Percentiles rank a stretch among this genome's conserved stretches.
phyloP scores from a whole-genome alignment of 2,888 invertebrate genomes.

The Lasius platythorax region DNA sequence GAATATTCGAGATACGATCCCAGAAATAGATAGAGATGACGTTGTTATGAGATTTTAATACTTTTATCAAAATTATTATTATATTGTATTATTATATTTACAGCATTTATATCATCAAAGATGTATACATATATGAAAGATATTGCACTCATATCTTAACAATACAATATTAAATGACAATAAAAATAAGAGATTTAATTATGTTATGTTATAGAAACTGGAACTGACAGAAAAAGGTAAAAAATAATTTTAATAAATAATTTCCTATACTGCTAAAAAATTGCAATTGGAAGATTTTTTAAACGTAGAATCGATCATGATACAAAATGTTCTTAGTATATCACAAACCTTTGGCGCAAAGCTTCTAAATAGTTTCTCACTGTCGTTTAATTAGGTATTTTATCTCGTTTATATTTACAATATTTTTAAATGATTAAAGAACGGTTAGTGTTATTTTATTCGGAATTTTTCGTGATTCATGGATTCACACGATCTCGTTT shows the following conservation, averaged over 20 bases:
- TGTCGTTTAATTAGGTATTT: not conserved
- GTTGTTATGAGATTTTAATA: constrained; percentile 3
- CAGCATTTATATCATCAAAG: not conserved
- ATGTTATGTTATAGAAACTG: not conserved
- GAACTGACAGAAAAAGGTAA: too few species aligned
- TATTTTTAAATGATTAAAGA: not conserved
- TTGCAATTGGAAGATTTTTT: too few species aligned
- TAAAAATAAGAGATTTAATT: constrained; percentile 5
- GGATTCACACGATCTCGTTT: not conserved
- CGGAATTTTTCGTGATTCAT: not conserved
- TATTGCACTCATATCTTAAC: not conserved
- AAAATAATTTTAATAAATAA: not conserved
- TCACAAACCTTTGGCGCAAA: not conserved
- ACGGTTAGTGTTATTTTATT: not conserved
- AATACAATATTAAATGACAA: not conserved
- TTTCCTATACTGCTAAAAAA: not conserved
- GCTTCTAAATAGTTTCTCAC: not conserved
- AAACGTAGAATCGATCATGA: not conserved
- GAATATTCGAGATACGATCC: not conserved
- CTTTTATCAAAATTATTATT: constrained; percentile 10
- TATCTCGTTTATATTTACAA: not conserved
- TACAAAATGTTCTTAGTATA: not conserved
- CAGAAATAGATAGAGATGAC: not conserved
- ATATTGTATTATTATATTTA: not conserved
- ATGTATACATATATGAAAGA: not conserved